Percentiles rank a stretch among this genome's conserved stretches.
Conservation (phyloP, 37 sponge, comb jelly and placozoan genomes). For the Corticium candelabrum region DNA sequence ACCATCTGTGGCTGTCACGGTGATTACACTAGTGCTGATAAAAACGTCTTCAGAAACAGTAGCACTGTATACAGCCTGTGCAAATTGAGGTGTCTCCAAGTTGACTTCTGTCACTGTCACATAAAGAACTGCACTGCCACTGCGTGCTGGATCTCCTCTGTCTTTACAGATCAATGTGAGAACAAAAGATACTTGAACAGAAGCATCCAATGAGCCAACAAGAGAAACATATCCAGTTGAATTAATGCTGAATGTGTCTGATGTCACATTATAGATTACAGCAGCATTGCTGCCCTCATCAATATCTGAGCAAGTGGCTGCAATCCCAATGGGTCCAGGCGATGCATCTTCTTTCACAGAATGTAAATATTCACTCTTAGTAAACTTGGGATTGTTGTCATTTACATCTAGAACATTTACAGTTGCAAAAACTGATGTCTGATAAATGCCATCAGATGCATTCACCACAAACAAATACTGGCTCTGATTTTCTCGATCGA, state of each 20-base stretch:
- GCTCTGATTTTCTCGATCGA: conserved; percentile 21
- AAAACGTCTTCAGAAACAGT: not conserved
- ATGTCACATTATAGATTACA: not conserved
- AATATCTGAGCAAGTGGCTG: conserved; percentile 31
- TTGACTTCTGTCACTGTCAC: not conserved
- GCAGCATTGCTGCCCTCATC: not conserved
- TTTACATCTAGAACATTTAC: conserved; percentile 25
- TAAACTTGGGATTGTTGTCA: conserved; percentile 20
- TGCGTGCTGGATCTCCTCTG: not conserved
- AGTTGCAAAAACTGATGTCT: not conserved
- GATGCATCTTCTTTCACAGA: conserved; percentile 27
- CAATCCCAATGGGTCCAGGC: conserved; percentile 13
- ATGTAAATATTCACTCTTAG: not conserved
- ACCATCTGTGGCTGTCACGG: not conserved
- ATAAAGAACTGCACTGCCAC: not conserved
- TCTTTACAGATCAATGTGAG: not conserved
- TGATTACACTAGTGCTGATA: not conserved
- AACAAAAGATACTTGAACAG: not conserved
- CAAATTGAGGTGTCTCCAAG: not conserved
- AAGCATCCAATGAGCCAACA: not conserved
- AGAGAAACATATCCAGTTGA: not conserved
- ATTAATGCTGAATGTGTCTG: not conserved
- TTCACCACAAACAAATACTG: not conserved
- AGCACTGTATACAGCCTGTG: not conserved
- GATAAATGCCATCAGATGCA: not conserved